A percentile compares a stretch with the other conserved stretches of the same genome.
phyloP scores from a whole-genome alignment of 2,888 invertebrate species.

The Pharmacophagus antenor region DNA sequence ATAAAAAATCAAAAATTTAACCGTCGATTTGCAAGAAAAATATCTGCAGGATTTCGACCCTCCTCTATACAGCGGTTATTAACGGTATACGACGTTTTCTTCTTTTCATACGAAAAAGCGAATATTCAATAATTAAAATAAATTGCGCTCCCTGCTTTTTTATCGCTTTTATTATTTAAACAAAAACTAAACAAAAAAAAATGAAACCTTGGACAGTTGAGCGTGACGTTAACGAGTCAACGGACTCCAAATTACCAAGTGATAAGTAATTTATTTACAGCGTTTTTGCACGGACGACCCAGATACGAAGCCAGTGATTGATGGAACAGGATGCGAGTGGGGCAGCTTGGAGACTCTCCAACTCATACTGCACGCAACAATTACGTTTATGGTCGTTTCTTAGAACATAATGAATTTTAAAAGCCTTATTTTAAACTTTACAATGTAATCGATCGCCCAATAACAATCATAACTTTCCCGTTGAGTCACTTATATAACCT shows the following conservation, averaged over 20 bases:
- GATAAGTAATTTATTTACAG: conserved; percentile 47
- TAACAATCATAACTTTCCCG: conserved; percentile 4
- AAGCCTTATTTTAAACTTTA: conserved; percentile 19
- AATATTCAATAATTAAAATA: conserved; percentile 1
- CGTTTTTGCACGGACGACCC: conserved; percentile 46
- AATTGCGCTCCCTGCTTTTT: conserved; percentile 4
- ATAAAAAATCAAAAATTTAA: too few species aligned
- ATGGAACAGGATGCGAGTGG: conserved; percentile 47
- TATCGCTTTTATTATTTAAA: conserved; percentile 18
- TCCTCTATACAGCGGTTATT: too few species aligned
- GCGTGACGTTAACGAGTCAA: conserved; percentile 46
- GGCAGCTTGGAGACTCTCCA: conserved; percentile 32
- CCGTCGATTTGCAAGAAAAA: too few species aligned
- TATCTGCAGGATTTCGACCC: too few species aligned
- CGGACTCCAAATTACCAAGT: conserved; percentile 52
- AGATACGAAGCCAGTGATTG: conserved; percentile 47
- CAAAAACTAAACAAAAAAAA: conserved; percentile 32
- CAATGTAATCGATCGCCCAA: conserved; percentile 1
- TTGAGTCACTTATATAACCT: neutral
- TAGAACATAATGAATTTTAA: conserved; percentile 27
- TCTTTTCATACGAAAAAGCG: neutral
- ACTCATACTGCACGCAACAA: conserved; percentile 35
- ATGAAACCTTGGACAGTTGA: conserved; percentile 32
- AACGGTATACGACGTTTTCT: too few species aligned
- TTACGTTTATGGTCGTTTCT: conserved; percentile 24